A percentile compares a stretch with the other conserved stretches of the same genome.
Evolutionary conservation across 1,140 invertebrate species (phyloP).

Genomic region (Sycophaga agraensis): DNA sequence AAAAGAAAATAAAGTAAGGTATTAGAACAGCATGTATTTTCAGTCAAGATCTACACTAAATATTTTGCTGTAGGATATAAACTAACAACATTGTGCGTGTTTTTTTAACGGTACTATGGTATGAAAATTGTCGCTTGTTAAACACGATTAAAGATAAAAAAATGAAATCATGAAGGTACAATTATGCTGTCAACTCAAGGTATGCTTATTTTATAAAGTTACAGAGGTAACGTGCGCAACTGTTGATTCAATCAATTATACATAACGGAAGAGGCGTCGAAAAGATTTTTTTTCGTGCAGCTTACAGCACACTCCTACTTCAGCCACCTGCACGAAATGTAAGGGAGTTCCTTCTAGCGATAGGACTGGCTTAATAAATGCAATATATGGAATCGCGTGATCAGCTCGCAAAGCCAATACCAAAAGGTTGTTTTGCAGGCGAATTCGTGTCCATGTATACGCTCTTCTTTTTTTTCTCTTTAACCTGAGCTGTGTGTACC

Average conservation of each 20-base stretch:
- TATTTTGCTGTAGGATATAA: too few relatives aligned
- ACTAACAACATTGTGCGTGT: too few relatives aligned
- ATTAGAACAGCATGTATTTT: too few relatives aligned
- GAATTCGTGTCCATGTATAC: not conserved
- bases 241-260: too few relatives aligned
- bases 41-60: too few relatives aligned
- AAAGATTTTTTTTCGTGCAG: slow-evolving; percentile 26
- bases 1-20: too few relatives aligned
- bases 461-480: not conserved
- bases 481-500: not conserved
- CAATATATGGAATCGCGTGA: slow-evolving; percentile 21
- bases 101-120: too few relatives aligned
- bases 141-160: too few relatives aligned
- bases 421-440: not conserved
- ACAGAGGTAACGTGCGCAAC: too few relatives aligned
- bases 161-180: not conserved
- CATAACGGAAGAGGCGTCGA: not conserved
- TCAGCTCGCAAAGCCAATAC: not conserved
- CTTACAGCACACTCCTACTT: slow-evolving; percentile 35
- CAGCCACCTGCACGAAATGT: slow-evolving; percentile 30
- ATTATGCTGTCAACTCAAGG: slow-evolving; percentile 25
- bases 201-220: too few relatives aligned
- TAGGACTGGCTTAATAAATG: slow-evolving; percentile 1
- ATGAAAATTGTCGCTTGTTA: too few relatives aligned
- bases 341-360: not conserved